phyloP scores from a whole-genome alignment of 1,140 invertebrate genomes.

The Sitodiplosis mosellana region DNA sequence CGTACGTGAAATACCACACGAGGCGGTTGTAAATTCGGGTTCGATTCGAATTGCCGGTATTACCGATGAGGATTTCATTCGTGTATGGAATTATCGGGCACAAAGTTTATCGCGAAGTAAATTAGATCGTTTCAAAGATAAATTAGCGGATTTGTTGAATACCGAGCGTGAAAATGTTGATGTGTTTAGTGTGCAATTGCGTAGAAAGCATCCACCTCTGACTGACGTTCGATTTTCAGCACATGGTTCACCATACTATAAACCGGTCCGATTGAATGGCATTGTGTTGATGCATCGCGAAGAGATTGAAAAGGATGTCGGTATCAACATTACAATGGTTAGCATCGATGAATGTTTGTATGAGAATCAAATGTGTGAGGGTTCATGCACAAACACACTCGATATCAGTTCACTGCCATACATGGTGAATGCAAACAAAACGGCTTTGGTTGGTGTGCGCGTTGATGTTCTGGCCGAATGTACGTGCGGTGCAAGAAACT shows the following conservation, averaged over 20 bases:
- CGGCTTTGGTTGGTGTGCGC: slow-evolving; percentile 78
- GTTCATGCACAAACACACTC: slow-evolving; percentile 82
- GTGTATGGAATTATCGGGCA: slow-evolving; percentile 81
- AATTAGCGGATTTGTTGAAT: slow-evolving; percentile 65
- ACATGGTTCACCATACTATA: slow-evolving; percentile 90
- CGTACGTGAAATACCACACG: slow-evolving; percentile 84
- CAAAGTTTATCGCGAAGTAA: slow-evolving; percentile 70
- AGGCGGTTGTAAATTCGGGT: slow-evolving; percentile 87
- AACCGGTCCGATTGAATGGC: slow-evolving; percentile 82
- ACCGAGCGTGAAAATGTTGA: slow-evolving; percentile 81
- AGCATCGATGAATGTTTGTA: slow-evolving; percentile 94
- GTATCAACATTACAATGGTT: slow-evolving; percentile 93
- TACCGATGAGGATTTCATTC: slow-evolving; percentile 88
- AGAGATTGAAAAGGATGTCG: slow-evolving; percentile 83
- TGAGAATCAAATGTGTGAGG: slow-evolving; percentile 88
- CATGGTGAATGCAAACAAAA: slow-evolving; percentile 93
- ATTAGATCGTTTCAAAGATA: slow-evolving; percentile 71
- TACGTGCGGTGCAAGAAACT: slow-evolving; percentile 79
- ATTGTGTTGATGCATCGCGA: slow-evolving; percentile 84
- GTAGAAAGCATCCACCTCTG: slow-evolving; percentile 67
- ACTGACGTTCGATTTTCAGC: slow-evolving; percentile 89
- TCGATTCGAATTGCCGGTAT: slow-evolving; percentile 86
- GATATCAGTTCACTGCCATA: slow-evolving; percentile 79
- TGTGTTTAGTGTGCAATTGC: slow-evolving; percentile 82
- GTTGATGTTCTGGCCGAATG: slow-evolving; percentile 79